phyloP scores from a whole-genome alignment of 2,888 invertebrate genomes.

The Orthonevra nobilis region DNA sequence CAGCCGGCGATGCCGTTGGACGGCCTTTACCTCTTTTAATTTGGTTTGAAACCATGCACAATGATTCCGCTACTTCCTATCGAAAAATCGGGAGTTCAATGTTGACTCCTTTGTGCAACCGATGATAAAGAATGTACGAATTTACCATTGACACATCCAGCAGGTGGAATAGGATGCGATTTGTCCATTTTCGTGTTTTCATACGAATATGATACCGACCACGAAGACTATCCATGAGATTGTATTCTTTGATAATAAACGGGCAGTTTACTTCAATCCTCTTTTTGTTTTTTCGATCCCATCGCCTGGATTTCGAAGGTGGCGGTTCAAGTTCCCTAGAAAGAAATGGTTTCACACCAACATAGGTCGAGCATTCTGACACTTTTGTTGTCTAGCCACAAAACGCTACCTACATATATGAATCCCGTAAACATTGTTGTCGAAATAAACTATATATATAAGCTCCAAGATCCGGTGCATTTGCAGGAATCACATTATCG shows the following conservation, averaged over 20 bases:
- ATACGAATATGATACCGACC: slow-evolving; percentile 23
- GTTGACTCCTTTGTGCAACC: not conserved
- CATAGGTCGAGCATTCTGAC: not conserved
- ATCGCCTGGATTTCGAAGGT: too few species aligned
- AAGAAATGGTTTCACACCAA: not conserved
- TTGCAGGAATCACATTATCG: not conserved
- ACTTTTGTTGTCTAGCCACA: not conserved
- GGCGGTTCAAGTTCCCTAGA: not conserved
- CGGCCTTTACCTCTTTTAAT: not conserved
- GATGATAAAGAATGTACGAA: not conserved
- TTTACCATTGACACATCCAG: slow-evolving; percentile 6
- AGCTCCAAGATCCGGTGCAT: slow-evolving; percentile 8
- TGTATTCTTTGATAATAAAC: too few species aligned
- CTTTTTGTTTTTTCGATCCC: too few species aligned
- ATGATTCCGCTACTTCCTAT: not conserved
- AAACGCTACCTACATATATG: not conserved
- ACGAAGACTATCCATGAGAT: too few species aligned
- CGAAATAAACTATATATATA: not conserved
- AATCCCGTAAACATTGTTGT: not conserved
- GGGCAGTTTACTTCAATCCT: too few species aligned
- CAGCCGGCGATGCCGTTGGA: not conserved
- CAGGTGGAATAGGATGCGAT: slow-evolving; percentile 1
- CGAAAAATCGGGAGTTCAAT: slow-evolving; percentile 2
- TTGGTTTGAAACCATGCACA: not conserved
- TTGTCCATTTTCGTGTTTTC: slow-evolving; percentile 15